Conservation (phyloP, 2,797 vertebrate genomes). For the Hoplostethus mediterraneus region DNA sequence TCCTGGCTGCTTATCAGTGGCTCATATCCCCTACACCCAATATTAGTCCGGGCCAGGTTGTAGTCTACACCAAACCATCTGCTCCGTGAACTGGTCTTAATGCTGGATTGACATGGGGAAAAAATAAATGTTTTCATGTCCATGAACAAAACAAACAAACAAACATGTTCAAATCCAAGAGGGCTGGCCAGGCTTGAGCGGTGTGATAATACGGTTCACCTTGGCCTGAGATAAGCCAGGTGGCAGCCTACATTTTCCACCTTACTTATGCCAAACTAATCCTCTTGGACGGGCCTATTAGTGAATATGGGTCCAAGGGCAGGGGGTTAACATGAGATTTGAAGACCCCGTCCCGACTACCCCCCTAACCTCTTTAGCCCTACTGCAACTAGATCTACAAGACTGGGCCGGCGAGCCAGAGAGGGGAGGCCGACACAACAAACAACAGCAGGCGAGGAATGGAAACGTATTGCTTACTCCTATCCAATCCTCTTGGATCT, state of each 20-base stretch:
- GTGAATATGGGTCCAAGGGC: slow-evolving; percentile 43
- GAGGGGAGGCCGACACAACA: slow-evolving; percentile 3
- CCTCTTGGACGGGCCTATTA: slow-evolving; percentile 70
- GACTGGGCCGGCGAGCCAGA: not conserved
- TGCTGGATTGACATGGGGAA: not conserved
- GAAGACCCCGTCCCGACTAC: slow-evolving; percentile 44
- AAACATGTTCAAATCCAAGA: not conserved
- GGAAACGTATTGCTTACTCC: not conserved
- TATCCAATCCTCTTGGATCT: slow-evolving; percentile 27
- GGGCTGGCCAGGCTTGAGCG: not conserved
- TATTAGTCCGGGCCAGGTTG: not conserved
- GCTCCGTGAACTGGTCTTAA: not conserved
- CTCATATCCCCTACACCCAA: not conserved
- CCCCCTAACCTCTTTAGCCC: slow-evolving; percentile 39
- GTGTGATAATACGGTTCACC: slow-evolving; percentile 4
- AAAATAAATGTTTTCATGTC: no score
- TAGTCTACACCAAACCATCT: not conserved
- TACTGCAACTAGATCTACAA: slow-evolving; percentile 24
- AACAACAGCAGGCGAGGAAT: slow-evolving; percentile 53
- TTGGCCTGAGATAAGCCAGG: slow-evolving; percentile 55
- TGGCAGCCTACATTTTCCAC: slow-evolving; percentile 58
- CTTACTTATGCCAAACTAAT: slow-evolving; percentile 64
- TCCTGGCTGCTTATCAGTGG: slow-evolving; percentile 40
- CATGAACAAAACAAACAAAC: no score
- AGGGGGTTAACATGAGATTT: slow-evolving; percentile 71